These are phyloP conservation scores for Elmis aenea DNA, from an alignment of 2,888 invertebrate genomes.

Conservation along the genomic window DNA sequence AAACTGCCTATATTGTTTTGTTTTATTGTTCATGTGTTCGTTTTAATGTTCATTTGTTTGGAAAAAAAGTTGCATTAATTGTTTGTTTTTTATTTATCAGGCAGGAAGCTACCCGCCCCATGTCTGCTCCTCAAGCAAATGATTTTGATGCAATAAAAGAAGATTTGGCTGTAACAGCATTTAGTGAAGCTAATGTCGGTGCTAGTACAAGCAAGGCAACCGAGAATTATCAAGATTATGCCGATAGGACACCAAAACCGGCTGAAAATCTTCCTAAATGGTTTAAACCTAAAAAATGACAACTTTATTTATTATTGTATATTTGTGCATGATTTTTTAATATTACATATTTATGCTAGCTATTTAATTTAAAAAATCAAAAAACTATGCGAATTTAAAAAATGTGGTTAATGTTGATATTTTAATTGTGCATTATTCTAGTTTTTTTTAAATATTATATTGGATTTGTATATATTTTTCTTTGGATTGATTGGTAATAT, in stretches of 20 bases:
- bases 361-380: neutral
- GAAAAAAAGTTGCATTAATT: neutral
- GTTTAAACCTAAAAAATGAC: conserved; percentile 38
- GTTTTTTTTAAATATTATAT: too few species aligned
- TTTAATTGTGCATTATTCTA: too few species aligned
- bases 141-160: conserved; percentile 22
- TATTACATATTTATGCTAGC: neutral
- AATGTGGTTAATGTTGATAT: too few species aligned
- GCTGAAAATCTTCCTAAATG: conserved; percentile 43
- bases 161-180: too few species aligned
- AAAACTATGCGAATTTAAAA: too few species aligned
- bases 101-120: conserved; percentile 15
- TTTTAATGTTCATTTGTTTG: neutral
- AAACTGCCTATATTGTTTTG: too few species aligned
- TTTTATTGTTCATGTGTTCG: too few species aligned
- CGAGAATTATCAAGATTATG: conserved; percentile 23
- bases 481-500: too few species aligned
- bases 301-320: neutral
- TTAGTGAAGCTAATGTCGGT: conserved; percentile 28
- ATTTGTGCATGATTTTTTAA: neutral
- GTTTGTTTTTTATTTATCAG: conserved; percentile 8
- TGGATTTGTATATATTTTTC: too few species aligned
- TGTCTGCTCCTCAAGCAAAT: conserved; percentile 19
- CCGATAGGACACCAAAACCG: conserved; percentile 21
- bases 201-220: conserved; percentile 35